phyloP scores from a whole-genome alignment of 1,140 invertebrate genomes.

The Drosophila mojavensis region DNA sequence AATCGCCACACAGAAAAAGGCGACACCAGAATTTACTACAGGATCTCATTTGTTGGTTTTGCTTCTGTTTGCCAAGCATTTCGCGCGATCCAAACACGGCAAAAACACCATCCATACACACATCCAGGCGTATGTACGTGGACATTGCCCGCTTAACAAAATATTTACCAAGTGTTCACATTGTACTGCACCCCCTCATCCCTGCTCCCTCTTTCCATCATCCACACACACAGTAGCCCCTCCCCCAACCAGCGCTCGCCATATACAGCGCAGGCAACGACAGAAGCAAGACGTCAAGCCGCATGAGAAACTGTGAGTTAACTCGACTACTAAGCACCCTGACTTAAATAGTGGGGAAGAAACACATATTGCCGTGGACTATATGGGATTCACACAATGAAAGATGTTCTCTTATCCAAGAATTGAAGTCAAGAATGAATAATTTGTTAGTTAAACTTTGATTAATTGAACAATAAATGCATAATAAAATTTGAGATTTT shows the following conservation, averaged over 20 bases:
- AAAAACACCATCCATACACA: conserved; percentile 28
- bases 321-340: neutral
- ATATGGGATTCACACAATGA: too few relatives aligned
- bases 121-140: conserved; percentile 29
- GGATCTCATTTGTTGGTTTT: conserved; percentile 78
- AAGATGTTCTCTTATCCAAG: too few relatives aligned
- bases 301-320: neutral
- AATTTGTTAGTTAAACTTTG: too few relatives aligned
- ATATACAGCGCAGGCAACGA: conserved; percentile 26
- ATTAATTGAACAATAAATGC: too few relatives aligned
- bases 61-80: conserved; percentile 77
- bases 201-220: too few relatives aligned
- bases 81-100: conserved; percentile 53
- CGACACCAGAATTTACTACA: conserved; percentile 69
- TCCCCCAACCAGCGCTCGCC: neutral
- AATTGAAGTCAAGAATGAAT: too few relatives aligned
- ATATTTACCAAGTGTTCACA: conserved; percentile 75
- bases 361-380: too few relatives aligned
- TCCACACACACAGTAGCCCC: too few relatives aligned
- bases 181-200: conserved; percentile 52
- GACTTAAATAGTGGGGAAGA: neutral
- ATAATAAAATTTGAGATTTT: too few relatives aligned
- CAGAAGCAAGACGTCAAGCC: conserved; percentile 1
- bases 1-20: conserved; percentile 40
- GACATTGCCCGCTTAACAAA: conserved; percentile 67